Percentiles rank a stretch among this genome's conserved stretches.
Conservation (phyloP, 2,888 invertebrate species). For the Rhabditophanes sp. region DNA sequence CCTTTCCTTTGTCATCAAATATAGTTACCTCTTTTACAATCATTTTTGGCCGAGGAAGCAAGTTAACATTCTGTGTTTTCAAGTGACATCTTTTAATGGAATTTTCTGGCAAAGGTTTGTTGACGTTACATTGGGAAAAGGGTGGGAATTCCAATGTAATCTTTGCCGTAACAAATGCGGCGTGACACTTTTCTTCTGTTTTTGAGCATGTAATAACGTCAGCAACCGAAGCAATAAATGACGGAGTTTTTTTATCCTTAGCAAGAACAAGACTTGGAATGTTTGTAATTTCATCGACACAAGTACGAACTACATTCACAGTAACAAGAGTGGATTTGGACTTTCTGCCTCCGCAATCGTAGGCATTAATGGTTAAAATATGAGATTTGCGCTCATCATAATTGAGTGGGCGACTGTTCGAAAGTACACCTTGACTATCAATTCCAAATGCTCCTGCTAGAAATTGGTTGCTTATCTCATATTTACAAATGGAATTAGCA, state of each 20-base stretch:
- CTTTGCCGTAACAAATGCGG: constrained; percentile 12
- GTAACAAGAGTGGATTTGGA: constrained; percentile 88
- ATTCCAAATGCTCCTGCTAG: constrained; percentile 39
- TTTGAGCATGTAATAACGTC: constrained; percentile 43
- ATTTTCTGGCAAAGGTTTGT: constrained; percentile 3
- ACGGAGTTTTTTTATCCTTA: no score
- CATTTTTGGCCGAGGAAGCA: constrained; percentile 52
- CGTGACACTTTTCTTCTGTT: constrained; percentile 13
- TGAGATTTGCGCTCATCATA: constrained; percentile 84
- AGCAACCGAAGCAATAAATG: constrained; percentile 62
- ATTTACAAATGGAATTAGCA: constrained; percentile 66
- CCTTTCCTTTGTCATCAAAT: constrained; percentile 6
- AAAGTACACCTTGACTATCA: constrained; percentile 51
- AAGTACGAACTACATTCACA: constrained; percentile 62
- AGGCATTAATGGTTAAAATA: constrained; percentile 84
- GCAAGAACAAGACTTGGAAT: no score
- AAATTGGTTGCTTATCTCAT: constrained; percentile 63
- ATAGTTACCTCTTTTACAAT: constrained; percentile 4
- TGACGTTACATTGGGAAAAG: constrained; percentile 3
- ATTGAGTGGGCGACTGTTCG: constrained; percentile 79
- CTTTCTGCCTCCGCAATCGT: constrained; percentile 74
- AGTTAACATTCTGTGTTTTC: constrained; percentile 64
- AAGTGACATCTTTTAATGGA: constrained; percentile 51
- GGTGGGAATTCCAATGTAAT: constrained; percentile 13
- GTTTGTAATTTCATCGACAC: constrained; percentile 22